Evolutionary conservation across 2,797 vertebrate genomes (phyloP), one percentile per base, ranked within the genome.

Genomic region (Loris lydekkerianus): DNA sequence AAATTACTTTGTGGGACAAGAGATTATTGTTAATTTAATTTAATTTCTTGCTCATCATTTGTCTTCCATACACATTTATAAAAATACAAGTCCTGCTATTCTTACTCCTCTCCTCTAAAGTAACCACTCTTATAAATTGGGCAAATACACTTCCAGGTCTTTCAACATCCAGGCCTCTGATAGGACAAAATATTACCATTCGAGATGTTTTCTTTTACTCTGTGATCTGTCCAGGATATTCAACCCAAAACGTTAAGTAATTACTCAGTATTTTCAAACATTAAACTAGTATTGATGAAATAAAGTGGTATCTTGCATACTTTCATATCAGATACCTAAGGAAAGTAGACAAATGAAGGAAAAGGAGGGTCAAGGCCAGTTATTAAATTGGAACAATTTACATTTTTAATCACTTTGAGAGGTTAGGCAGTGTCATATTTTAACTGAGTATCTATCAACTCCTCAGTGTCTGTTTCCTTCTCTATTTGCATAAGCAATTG

Each of bases 401-500:
- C 96, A 97, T 97, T 96, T 97, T 96, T 97, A 97, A 97, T 97
- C 97, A 97, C 92, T 90, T 92, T 31, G 27, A 95, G 72, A 94
- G 96, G 85, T 98, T 87, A 97, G 86, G 37, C 73, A 94, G 91
- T 76, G 91, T 93, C 96, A 92, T 27, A 73, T 96, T 95, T 95
- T 97, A 95, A 96, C 96, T 25, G 96, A 85, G 72, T 93, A 88
- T 85, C 86, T 85, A 77, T 96, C 96, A 95, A 89, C 84, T 87
- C 87, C 86, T 96, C 69, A 2, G 73, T 56, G 94, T 84, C 96
- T 89, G 81, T 88, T 97, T 95, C 94, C 80, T 95, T 85, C 87
- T 94, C 70, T 97, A 98, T 98, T 98, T 98, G 97, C 96, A 97
- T 96, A 97, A 97, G 94, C 96, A 97, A 97, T 94, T 97, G 97